phyloP scores from a whole-genome alignment of 2,797 vertebrate genomes.

The Sebastes dallii region DNA sequence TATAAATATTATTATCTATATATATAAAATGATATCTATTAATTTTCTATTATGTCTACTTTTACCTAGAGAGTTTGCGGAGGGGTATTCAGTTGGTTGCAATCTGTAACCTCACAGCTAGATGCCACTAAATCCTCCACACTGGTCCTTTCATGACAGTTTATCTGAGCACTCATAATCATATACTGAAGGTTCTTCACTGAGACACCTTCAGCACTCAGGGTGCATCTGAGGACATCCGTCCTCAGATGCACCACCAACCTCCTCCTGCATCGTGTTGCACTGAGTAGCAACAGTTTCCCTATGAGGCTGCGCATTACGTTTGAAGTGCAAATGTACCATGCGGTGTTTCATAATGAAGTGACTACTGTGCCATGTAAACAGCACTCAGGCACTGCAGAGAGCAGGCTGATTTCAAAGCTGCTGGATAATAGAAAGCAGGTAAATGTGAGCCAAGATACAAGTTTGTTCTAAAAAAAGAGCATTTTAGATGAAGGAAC shows the following conservation, averaged over 20 bases:
- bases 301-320: not conserved
- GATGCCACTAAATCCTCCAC: not conserved
- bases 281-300: not conserved
- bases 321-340: slow-evolving; percentile 39
- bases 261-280: too few species aligned
- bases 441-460: not conserved
- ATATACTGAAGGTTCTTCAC: not conserved
- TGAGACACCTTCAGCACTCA: not conserved
- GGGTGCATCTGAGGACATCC: not conserved
- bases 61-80: too few species aligned
- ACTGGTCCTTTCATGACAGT: too few species aligned
- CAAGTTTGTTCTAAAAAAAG: too few species aligned
- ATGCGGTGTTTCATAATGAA: slow-evolving; percentile 41
- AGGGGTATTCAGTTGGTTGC: too few species aligned
- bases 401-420: not conserved
- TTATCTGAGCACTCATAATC: not conserved
- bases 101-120: not conserved
- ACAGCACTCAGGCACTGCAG: too few species aligned
- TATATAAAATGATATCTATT: too few species aligned
- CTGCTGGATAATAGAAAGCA: not conserved
- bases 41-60: too few species aligned
- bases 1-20: too few species aligned
- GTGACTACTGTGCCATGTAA: not conserved
- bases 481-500: not conserved
- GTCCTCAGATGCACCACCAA: too few species aligned